A percentile compares a stretch with the other conserved stretches of the same genome.
Evolutionary conservation across 2,888 invertebrate genomes (phyloP).

Genomic region (Scaptomyza tumidula): DNA sequence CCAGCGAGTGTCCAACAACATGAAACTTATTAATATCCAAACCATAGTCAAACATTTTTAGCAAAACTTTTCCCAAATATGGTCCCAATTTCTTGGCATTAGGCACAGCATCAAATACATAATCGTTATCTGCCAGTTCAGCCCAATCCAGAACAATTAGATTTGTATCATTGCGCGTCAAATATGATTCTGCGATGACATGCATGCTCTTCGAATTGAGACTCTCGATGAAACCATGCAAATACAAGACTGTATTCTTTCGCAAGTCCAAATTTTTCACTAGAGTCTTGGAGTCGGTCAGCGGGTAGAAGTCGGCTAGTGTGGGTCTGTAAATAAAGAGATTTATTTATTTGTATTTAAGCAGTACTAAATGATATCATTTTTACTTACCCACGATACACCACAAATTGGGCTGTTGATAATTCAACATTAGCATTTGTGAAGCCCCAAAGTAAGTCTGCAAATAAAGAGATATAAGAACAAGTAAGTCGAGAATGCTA

Average conservation of each 20-base stretch:
- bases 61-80: constrained; percentile 75
- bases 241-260: constrained; percentile 86
- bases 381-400: constrained; percentile 76
- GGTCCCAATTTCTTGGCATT: constrained; percentile 81
- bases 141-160: constrained; percentile 83
- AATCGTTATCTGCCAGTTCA: constrained; percentile 83
- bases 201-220: constrained; percentile 86
- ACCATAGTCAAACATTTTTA: constrained; percentile 80
- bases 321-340: constrained; percentile 61
- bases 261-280: constrained; percentile 81
- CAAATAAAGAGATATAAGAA: constrained; percentile 2
- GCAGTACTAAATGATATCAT: neutral
- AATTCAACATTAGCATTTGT: constrained; percentile 85
- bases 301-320: constrained; percentile 72
- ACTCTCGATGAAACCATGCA: constrained; percentile 87
- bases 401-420: constrained; percentile 84
- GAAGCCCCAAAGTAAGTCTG: constrained; percentile 85
- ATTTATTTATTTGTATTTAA: neutral
- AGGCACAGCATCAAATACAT: constrained; percentile 81
- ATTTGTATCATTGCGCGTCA: constrained; percentile 80
- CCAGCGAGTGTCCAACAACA: constrained; percentile 83
- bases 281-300: constrained; percentile 73
- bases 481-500: too few species aligned
- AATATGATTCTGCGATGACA: constrained; percentile 83
- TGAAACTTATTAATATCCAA: constrained; percentile 80